Evolutionary conservation across 2,797 vertebrate species (phyloP), one percentile per base, ranked within the genome.

Genomic region (Philypnodon macrostomus): DNA sequence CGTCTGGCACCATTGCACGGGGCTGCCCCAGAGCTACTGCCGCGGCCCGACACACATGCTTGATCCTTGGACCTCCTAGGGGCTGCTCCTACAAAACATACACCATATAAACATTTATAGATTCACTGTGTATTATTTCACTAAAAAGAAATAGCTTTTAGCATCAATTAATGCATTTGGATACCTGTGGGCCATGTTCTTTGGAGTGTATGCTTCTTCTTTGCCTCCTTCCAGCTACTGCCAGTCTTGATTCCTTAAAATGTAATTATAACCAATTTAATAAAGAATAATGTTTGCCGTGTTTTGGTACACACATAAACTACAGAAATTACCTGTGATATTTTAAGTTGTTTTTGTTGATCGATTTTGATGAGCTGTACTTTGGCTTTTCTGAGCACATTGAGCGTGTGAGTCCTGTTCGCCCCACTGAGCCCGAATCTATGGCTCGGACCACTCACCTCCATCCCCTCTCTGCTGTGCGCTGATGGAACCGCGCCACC

Each of bases 361-460:
- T 96, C 95, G 0, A 96, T 96, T 77, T 94, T 94, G 70, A 95
- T 92, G 5, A 97, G 90, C 73, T 97, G 95, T 36, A 95, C 93
- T 78, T 94, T 95, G 38, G 94, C 95, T 75, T 92, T 93, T 69
- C 94, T 94, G 55, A 97, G 86, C 23, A 97, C 83, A 13, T 23
- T 41, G 34, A 96, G 91, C 86, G 95, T 94, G 36, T 91, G n/a
- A n/a, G n/a, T 91, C 76, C 92, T 94, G 64, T 95, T 94, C 36
- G 94, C 91, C 39, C 92, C 92, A 4, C 90, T 92, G 37, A 92
- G 77, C 41, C 78, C 84, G 4, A 87, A 60, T 24, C 84, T 82
- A 47, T 67, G 83, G 18, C 70, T 66, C 4, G 73, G 63, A 2
- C 70, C 74, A 9, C 73, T 78, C 26, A 67, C 80, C n/a, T 80